These are phyloP conservation scores for Nettapus auritus DNA, from an alignment of 2,113 vertebrate genomes.

Conservation along the genomic window DNA sequence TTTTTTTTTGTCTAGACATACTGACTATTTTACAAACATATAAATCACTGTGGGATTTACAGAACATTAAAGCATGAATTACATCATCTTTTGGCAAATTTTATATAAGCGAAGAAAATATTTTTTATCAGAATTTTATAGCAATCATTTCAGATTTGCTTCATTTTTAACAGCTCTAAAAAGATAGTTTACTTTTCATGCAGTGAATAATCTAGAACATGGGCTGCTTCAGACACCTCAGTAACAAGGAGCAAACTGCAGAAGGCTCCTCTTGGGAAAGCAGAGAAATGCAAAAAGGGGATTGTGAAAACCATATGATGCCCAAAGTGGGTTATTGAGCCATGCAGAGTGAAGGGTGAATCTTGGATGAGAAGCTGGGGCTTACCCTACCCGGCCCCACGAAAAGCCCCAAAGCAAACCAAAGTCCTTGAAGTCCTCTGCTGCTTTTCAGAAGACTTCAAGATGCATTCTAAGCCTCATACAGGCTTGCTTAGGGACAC, in stretches of 20 bases:
- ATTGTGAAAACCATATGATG: accelerated
- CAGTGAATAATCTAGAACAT: background rate
- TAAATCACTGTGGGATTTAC: background rate
- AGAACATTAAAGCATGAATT: background rate
- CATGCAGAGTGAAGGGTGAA: background rate
- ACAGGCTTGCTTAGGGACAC: background rate
- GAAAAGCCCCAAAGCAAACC: background rate
- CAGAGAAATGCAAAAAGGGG: background rate
- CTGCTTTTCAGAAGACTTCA: background rate
- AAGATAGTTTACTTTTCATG: background rate
- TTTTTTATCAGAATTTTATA: background rate
- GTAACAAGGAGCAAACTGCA: background rate
- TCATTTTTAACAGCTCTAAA: background rate
- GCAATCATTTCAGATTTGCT: background rate
- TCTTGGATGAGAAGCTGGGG: background rate
- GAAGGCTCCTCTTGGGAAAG: background rate
- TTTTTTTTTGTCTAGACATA: background rate
- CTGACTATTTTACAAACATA: background rate
- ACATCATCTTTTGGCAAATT: background rate
- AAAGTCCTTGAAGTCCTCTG: background rate
- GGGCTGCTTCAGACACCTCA: background rate
- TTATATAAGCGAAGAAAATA: background rate
- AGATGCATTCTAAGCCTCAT: background rate
- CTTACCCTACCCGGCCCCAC: background rate
- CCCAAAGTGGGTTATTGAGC: background rate